Conservation (phyloP, 2,113 vertebrate species). For the Dipodomys stephensi region DNA sequence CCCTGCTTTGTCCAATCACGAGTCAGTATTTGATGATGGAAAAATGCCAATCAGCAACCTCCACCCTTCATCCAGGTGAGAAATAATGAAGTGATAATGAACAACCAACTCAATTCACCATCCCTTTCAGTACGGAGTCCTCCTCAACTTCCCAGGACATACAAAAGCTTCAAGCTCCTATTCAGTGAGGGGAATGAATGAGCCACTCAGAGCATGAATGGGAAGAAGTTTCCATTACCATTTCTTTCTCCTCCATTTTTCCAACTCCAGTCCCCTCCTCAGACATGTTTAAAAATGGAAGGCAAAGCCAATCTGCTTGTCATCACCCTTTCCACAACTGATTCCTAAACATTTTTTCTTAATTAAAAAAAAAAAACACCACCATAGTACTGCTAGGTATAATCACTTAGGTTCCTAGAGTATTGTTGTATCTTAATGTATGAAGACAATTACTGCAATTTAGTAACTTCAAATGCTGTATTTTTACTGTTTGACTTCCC, state of each 20-base stretch:
- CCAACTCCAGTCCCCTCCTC: neutral
- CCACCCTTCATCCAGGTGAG: neutral
- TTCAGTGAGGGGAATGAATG: neutral
- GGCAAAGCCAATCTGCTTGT: neutral
- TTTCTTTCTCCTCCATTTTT: constrained; percentile 38
- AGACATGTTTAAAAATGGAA: neutral
- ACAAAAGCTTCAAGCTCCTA: neutral
- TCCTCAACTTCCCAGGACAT: neutral
- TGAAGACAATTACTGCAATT: neutral
- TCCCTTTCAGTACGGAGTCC: neutral
- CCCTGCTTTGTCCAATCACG: neutral
- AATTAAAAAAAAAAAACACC: neutral
- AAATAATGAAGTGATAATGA: neutral
- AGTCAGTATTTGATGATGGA: neutral
- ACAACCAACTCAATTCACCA: neutral
- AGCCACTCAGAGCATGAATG: neutral
- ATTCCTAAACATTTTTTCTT: neutral
- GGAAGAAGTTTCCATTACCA: neutral
- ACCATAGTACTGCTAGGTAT: neutral
- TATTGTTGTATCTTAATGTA: neutral
- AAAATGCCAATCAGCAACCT: neutral
- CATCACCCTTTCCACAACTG: neutral
- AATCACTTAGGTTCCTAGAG: neutral
- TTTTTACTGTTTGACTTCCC: neutral
- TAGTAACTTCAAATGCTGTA: no score